Conservation (phyloP, 2,888 invertebrate species). For the Agrilus biguttatus region DNA sequence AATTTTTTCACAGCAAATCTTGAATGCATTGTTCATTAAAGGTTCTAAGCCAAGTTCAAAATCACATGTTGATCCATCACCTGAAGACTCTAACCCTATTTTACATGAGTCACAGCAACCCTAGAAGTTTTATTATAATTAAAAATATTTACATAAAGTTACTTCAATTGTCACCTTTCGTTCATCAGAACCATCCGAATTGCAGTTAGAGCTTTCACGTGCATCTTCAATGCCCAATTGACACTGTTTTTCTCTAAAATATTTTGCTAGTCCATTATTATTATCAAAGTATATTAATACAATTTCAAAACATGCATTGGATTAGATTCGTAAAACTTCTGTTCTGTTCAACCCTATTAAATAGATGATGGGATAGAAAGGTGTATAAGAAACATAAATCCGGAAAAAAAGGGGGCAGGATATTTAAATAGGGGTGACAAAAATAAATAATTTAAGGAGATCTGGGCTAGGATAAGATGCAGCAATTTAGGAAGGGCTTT, state of each 20-base stretch:
- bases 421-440: no score
- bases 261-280: conserved; percentile 3
- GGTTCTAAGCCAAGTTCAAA: conserved; percentile 39
- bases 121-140: conserved; percentile 16
- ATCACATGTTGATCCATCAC: conserved; percentile 39
- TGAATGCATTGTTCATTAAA: conserved; percentile 46
- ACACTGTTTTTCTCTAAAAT: conserved; percentile 35
- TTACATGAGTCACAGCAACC: conserved; percentile 51
- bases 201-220: background rate
- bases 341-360: no score
- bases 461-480: no score
- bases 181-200: background rate
- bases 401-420: no score
- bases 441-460: no score
- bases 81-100: conserved; percentile 45
- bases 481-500: no score
- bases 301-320: no score
- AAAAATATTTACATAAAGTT: background rate
- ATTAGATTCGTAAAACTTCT: no score
- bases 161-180: background rate
- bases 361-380: no score
- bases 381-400: no score
- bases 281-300: no score
- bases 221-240: conserved; percentile 37
- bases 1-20: conserved; percentile 42